A percentile compares a stretch with the other conserved stretches of the same genome.
phyloP scores from a whole-genome alignment of 2,113 vertebrate species.

The Poecile atricapillus region DNA sequence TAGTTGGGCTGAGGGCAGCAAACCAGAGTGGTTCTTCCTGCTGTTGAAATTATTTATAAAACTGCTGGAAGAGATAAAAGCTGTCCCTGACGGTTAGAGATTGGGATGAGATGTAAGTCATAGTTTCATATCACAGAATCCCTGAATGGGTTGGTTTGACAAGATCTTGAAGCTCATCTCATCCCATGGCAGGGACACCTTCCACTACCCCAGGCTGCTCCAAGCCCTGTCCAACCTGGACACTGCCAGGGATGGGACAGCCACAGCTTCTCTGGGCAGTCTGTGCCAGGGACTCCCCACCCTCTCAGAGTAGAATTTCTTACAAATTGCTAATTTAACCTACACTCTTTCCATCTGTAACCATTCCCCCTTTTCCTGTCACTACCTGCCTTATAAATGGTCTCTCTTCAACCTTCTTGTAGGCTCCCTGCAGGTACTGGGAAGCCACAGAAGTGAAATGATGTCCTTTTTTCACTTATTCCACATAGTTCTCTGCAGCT shows the following conservation, averaged over 20 bases:
- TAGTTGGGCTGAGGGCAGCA: not conserved
- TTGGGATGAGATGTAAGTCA: not conserved
- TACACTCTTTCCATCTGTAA: not conserved
- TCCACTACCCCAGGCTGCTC: fast-evolving
- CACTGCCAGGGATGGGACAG: not conserved
- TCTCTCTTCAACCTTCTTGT: not conserved
- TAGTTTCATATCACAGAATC: fast-evolving
- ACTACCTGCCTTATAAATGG: not conserved
- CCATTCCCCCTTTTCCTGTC: not conserved
- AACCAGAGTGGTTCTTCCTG: not conserved
- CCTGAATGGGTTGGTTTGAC: not conserved
- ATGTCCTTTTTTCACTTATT: not conserved
- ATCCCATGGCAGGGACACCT: no score
- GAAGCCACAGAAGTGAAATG: not conserved
- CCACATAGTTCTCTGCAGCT: not conserved
- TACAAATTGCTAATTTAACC: not conserved
- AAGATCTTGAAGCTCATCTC: not conserved
- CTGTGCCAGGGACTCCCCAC: not conserved
- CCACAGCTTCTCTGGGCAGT: not conserved
- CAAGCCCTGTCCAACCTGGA: not conserved
- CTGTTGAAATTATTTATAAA: not conserved
- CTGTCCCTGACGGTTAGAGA: not conserved
- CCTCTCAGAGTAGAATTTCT: not conserved
- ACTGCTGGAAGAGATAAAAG: not conserved
- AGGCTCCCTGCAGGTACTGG: not conserved